Evolutionary conservation across 2,797 vertebrate species (phyloP).

Genomic region (Eulemur mongoz): DNA sequence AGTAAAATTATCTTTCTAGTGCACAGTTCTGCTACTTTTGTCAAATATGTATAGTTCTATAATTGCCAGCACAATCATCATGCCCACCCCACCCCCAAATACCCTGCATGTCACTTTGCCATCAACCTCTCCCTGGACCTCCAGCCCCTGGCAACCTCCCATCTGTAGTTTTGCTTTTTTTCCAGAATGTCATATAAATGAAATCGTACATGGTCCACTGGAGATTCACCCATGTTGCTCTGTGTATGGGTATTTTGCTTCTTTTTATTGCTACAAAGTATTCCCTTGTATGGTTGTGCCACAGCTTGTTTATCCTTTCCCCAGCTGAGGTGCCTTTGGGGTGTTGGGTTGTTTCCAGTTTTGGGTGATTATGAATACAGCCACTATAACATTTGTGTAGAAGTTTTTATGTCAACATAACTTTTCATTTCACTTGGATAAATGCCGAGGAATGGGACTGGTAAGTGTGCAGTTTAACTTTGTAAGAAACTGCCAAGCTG

Average conservation of each 20-base stretch:
- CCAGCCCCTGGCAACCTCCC: background rate
- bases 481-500: background rate
- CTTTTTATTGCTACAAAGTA: fast-evolving
- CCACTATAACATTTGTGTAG: background rate
- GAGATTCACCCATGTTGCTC: background rate
- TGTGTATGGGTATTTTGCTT: fast-evolving
- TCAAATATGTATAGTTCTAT: background rate
- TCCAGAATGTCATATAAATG: background rate
- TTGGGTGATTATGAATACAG: background rate
- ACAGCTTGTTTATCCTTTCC: background rate
- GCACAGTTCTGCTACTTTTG: background rate
- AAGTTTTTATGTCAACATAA: background rate
- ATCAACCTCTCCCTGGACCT: background rate
- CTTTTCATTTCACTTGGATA: background rate
- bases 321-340: background rate
- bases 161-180: background rate
- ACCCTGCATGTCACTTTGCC: background rate
- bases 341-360: background rate
- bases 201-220: fast-evolving
- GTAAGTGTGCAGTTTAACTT: background rate
- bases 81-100: fast-evolving
- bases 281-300: fast-evolving
- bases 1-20: background rate
- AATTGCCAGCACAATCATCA: background rate
- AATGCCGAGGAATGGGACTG: background rate